Evolutionary conservation across 35 echinoderm and acorn worm genomes (phyloP).

Genomic region (Apostichopus japonicus): DNA sequence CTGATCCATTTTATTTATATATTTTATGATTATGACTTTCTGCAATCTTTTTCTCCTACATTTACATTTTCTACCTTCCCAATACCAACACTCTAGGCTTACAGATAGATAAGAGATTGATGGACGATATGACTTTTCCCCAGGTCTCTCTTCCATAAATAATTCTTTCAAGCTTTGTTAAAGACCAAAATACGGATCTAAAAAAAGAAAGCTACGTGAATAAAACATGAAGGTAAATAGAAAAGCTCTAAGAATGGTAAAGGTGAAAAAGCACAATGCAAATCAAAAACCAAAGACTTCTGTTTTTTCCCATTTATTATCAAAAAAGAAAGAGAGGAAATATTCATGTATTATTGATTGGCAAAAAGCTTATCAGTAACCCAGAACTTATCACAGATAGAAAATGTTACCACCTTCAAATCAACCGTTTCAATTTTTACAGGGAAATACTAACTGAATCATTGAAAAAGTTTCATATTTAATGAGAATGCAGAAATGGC

Average conservation of each 20-base stretch:
- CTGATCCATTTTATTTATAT: not conserved
- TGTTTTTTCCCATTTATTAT: not conserved
- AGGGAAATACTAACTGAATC: not conserved
- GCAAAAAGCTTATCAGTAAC: not conserved
- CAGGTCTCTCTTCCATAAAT: slow-evolving; percentile 4
- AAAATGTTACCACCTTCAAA: not conserved
- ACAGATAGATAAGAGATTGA: not conserved
- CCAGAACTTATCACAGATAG: not conserved
- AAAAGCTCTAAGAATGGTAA: too few relatives aligned
- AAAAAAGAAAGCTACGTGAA: slow-evolving; percentile 2
- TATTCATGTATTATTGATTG: not conserved
- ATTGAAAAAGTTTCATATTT: too few relatives aligned
- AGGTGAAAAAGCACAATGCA: too few relatives aligned
- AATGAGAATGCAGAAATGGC: too few relatives aligned
- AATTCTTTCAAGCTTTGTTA: slow-evolving; percentile 12
- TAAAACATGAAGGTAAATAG: not conserved
- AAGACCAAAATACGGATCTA: not conserved
- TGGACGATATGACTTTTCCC: not conserved
- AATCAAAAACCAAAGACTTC: not conserved
- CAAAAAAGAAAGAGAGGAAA: not conserved
- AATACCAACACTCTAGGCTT: too few relatives aligned
- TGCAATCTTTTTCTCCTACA: too few relatives aligned
- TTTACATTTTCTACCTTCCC: too few relatives aligned
- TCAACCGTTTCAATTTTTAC: not conserved
- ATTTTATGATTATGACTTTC: too few relatives aligned